These are phyloP conservation scores for Diarsia brunnea DNA, from an alignment of 2,888 invertebrate species.

Conservation along the genomic window DNA sequence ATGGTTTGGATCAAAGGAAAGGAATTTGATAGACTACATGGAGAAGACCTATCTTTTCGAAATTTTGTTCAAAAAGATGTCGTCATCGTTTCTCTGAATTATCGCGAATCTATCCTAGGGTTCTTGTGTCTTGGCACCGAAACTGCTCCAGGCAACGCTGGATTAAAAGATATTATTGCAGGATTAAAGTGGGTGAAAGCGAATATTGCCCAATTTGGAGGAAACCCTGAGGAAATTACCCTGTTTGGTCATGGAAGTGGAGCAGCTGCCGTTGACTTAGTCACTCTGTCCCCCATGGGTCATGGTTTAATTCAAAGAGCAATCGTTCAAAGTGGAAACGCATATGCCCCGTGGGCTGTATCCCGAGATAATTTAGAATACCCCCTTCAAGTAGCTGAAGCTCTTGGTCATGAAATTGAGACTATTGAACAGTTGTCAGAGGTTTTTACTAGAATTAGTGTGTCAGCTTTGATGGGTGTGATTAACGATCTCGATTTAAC, in stretches of 20 bases:
- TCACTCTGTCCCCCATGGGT: constrained; percentile 82
- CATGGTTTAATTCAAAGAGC: constrained; percentile 81
- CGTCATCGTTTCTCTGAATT: constrained; percentile 93
- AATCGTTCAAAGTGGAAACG: constrained; percentile 85
- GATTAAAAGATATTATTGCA: constrained; percentile 95
- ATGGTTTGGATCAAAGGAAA: constrained; percentile 88
- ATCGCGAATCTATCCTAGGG: constrained; percentile 93
- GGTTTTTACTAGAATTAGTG: constrained; percentile 79
- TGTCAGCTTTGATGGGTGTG: constrained; percentile 83
- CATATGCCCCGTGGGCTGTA: constrained; percentile 86
- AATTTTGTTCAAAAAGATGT: constrained; percentile 93
- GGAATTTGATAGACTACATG: constrained; percentile 77
- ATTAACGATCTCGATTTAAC: constrained; percentile 84
- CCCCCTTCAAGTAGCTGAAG: constrained; percentile 82
- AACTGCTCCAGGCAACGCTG: constrained; percentile 95
- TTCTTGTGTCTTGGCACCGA: constrained; percentile 92
- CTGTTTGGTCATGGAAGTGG: constrained; percentile 96
- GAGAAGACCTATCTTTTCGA: constrained; percentile 85
- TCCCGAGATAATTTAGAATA: constrained; percentile 83
- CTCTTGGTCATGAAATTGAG: constrained; percentile 80
- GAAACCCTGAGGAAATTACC: constrained; percentile 94
- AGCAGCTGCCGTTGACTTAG: constrained; percentile 89
- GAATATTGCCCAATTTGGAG: constrained; percentile 94
- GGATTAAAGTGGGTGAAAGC: constrained; percentile 94
- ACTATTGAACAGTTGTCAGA: constrained; percentile 77